Conservation (phyloP, 2,797 vertebrate genomes). For the Enteromius trimaculatus region DNA sequence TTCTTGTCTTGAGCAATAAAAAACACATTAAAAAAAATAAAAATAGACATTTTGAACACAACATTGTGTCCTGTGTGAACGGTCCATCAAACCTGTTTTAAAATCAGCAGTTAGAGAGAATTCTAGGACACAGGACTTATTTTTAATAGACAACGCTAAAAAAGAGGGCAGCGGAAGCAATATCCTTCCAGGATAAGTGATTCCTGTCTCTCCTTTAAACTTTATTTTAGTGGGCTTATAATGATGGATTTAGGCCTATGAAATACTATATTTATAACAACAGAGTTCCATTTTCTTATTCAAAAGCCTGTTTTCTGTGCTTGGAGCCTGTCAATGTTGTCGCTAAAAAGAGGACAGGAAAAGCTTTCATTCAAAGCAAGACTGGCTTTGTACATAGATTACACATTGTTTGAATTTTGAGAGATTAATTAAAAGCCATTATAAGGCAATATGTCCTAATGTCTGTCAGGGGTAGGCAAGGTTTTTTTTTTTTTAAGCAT, state of each 20-base stretch:
- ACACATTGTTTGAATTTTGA: not conserved
- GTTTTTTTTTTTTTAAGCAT: not conserved
- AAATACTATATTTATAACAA: not conserved
- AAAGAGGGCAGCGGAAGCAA: not conserved
- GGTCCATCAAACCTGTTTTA: not conserved
- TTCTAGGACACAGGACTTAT: not conserved
- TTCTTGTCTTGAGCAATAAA: not conserved
- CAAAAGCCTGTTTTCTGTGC: not conserved
- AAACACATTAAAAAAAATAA: too few relatives aligned
- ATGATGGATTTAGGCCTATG: not conserved
- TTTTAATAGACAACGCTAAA: not conserved
- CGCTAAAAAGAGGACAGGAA: not conserved
- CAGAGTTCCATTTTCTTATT: constrained; percentile 1
- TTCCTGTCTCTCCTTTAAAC: not conserved
- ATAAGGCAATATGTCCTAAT: too few relatives aligned
- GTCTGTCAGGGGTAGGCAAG: not conserved
- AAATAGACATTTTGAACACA: not conserved
- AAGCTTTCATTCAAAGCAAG: not conserved
- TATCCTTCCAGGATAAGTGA: not conserved
- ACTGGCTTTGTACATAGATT: not conserved
- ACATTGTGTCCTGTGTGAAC: not conserved
- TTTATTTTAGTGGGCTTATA: not conserved
- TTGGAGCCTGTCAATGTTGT: not conserved
- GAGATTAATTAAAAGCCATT: too few relatives aligned
- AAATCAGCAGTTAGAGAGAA: not conserved